Conservation (phyloP, 2,888 invertebrate genomes). For the Nezara viridula region DNA sequence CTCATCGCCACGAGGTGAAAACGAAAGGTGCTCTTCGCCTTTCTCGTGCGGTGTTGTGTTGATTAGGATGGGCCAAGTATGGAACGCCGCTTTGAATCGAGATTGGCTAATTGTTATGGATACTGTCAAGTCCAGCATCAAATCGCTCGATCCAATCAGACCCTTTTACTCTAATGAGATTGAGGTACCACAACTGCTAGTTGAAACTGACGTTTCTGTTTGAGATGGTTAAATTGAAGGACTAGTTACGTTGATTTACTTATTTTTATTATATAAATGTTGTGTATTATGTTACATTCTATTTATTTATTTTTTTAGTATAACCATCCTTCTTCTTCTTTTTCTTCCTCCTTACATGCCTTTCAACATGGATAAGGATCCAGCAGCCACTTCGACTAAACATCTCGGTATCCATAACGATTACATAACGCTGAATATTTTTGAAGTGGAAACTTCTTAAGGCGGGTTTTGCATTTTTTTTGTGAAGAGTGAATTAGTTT, state of each 20-base stretch:
- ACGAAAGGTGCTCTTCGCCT: background rate
- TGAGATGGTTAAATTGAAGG: background rate
- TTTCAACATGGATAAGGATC: too few species aligned
- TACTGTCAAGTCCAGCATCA: background rate
- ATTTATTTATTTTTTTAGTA: too few species aligned
- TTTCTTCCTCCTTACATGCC: too few species aligned
- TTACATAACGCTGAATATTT: too few species aligned
- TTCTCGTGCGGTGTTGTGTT: background rate
- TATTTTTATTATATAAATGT: too few species aligned
- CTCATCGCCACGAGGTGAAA: background rate
- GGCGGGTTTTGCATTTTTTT: too few species aligned
- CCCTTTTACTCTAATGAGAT: background rate
- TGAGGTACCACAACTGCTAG: background rate
- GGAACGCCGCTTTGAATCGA: background rate
- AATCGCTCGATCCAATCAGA: background rate
- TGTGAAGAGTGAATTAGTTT: too few species aligned
- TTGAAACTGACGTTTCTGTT: background rate
- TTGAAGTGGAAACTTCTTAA: too few species aligned
- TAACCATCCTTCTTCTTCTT: too few species aligned
- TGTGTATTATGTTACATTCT: too few species aligned
- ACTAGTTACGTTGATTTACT: background rate
- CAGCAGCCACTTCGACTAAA: too few species aligned
- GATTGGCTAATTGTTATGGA: background rate
- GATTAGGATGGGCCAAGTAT: background rate
- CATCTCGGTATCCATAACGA: too few species aligned